Evolutionary conservation across 1,140 invertebrate genomes (phyloP).

Genomic region (Pomacea maculata): DNA sequence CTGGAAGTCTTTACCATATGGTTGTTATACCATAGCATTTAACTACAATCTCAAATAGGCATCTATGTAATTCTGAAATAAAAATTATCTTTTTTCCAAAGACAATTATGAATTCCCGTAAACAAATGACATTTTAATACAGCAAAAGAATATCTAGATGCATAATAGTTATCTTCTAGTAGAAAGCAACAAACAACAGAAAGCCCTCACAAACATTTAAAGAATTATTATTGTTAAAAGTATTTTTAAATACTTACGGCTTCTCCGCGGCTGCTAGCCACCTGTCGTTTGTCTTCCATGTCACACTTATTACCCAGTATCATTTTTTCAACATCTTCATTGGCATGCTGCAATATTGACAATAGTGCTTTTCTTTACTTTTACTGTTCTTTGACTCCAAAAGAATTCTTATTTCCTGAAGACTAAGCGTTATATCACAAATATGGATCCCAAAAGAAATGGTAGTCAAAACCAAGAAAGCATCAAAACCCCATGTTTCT

Average conservation of each 20-base stretch:
- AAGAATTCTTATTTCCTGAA: background rate
- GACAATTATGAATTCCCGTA: too few relatives aligned
- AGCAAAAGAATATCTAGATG: too few relatives aligned
- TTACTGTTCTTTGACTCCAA: background rate
- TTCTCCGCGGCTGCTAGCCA: conserved; percentile 78
- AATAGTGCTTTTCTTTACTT: background rate
- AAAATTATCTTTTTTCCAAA: too few relatives aligned
- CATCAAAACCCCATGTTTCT: background rate
- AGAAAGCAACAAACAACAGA: too few relatives aligned
- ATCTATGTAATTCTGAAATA: too few relatives aligned
- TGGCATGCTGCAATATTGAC: conserved; percentile 70
- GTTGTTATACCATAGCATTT: too few relatives aligned
- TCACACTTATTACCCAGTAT: conserved; percentile 99
- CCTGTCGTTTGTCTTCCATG: conserved; percentile 96
- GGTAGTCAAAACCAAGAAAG: background rate
- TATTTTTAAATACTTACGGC: conserved; percentile 68
- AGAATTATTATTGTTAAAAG: background rate
- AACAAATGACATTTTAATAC: too few relatives aligned
- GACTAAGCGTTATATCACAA: background rate
- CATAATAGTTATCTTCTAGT: too few relatives aligned
- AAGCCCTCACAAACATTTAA: too few relatives aligned
- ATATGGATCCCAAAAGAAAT: background rate
- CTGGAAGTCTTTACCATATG: too few relatives aligned
- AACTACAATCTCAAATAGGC: too few relatives aligned
- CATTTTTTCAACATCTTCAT: conserved; percentile 99